These are phyloP conservation scores for Elmis aenea DNA, from an alignment of 2,888 invertebrate species.

Conservation along the genomic window DNA sequence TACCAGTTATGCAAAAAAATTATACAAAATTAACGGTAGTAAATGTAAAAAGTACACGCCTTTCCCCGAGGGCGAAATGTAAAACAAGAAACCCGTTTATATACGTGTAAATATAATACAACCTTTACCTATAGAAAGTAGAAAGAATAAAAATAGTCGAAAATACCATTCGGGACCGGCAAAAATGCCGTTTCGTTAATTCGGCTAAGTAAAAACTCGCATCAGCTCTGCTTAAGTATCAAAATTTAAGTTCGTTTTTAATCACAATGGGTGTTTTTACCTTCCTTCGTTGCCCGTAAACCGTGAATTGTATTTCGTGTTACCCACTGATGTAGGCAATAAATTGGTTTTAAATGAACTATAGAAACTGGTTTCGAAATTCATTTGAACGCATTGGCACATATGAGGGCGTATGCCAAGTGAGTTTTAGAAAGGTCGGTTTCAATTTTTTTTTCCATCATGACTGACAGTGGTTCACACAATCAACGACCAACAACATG, in stretches of 20 bases:
- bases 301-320: conserved; percentile 10
- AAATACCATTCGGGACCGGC: conserved; percentile 2
- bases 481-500: too few species aligned
- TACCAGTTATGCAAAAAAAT: too few species aligned
- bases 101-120: too few species aligned
- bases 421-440: conserved; percentile 3
- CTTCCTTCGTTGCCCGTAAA: too few species aligned
- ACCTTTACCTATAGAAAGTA: conserved; percentile 4
- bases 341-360: conserved; percentile 14
- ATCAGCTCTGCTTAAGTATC: too few species aligned
- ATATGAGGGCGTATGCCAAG: conserved; percentile 6
- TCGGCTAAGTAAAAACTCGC: not conserved
- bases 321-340: conserved; percentile 11
- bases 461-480: too few species aligned
- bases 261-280: too few species aligned
- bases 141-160: conserved; percentile 2
- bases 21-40: too few species aligned
- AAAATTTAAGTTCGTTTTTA: too few species aligned
- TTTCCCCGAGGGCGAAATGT: conserved; percentile 1
- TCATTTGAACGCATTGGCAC: conserved; percentile 11
- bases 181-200: conserved; percentile 2
- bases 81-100: too few species aligned
- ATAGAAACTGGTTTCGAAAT: conserved; percentile 14
- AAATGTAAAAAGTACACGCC: conserved; percentile 4
- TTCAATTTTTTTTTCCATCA: too few species aligned